These are phyloP conservation scores for Crotalus helleri DNA, from an alignment of 2,113 vertebrate species.

Conservation along the genomic window DNA sequence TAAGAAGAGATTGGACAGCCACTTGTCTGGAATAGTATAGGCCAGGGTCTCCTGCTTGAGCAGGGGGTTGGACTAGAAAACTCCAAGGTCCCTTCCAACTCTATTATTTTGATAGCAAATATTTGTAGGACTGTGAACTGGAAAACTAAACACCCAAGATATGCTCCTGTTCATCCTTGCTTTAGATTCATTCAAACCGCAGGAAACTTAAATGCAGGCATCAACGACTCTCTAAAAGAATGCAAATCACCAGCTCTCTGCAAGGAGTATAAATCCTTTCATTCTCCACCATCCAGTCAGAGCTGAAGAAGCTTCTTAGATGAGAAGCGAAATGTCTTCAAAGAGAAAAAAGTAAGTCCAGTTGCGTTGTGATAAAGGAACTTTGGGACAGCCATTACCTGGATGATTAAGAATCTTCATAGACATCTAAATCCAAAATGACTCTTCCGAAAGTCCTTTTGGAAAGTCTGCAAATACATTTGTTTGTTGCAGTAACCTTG, in stretches of 20 bases:
- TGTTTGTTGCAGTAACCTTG: background rate
- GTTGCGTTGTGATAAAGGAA: too few species aligned
- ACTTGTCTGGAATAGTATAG: too few species aligned
- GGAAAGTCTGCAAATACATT: background rate
- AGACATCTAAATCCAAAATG: background rate
- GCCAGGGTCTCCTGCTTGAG: background rate
- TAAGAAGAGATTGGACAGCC: too few species aligned
- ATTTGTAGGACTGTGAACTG: background rate
- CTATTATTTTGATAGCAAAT: background rate
- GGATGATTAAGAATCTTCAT: too few species aligned
- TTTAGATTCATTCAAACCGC: background rate
- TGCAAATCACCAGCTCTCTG: too few species aligned
- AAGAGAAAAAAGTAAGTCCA: too few species aligned
- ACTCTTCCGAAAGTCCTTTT: background rate
- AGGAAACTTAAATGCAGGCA: slow-evolving; percentile 2
- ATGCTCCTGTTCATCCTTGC: background rate
- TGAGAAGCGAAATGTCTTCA: too few species aligned
- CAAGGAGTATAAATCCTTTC: too few species aligned
- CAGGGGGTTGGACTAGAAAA: background rate
- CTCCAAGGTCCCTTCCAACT: background rate
- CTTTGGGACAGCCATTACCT: too few species aligned
- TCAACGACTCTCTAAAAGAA: too few species aligned
- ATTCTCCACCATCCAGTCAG: too few species aligned
- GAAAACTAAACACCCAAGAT: background rate
- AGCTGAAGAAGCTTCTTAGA: too few species aligned